Percentiles rank a stretch among this genome's conserved stretches.
phyloP scores from a whole-genome alignment of 2,113 vertebrate species.

The Ginglymostoma cirratum region DNA sequence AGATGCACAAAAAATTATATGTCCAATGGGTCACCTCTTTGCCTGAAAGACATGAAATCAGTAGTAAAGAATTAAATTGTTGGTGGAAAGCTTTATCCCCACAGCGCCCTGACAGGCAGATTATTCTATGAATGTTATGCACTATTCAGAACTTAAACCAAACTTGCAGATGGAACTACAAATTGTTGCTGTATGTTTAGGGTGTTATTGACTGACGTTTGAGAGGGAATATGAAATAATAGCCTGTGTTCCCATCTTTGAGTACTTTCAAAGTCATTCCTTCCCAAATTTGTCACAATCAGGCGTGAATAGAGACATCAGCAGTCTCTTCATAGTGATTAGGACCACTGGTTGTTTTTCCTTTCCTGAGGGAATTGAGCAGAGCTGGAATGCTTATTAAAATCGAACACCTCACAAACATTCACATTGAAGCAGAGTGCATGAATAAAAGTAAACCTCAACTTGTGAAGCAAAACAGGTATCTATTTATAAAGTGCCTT shows the following conservation, averaged over 20 bases:
- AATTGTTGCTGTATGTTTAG: background rate
- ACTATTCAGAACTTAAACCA: background rate
- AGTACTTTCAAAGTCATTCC: background rate
- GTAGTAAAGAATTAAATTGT: background rate
- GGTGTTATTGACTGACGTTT: background rate
- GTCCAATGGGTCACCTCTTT: background rate
- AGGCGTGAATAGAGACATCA: background rate
- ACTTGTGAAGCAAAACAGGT: background rate
- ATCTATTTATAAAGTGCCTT: background rate
- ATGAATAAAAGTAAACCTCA: background rate
- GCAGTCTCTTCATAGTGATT: background rate
- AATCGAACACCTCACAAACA: background rate
- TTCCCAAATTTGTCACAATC: background rate
- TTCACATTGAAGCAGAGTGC: background rate
- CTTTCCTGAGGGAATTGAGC: background rate
- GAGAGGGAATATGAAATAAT: background rate
- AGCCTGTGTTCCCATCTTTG: background rate
- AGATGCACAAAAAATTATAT: background rate
- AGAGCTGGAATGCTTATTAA: background rate
- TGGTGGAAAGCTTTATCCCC: background rate
- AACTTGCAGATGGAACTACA: background rate
- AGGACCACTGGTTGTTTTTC: background rate
- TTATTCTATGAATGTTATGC: background rate
- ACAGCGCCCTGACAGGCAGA: background rate
- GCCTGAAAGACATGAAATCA: background rate